Conservation (phyloP, 2,113 vertebrate species). For the Dasyornis broadbenti region DNA sequence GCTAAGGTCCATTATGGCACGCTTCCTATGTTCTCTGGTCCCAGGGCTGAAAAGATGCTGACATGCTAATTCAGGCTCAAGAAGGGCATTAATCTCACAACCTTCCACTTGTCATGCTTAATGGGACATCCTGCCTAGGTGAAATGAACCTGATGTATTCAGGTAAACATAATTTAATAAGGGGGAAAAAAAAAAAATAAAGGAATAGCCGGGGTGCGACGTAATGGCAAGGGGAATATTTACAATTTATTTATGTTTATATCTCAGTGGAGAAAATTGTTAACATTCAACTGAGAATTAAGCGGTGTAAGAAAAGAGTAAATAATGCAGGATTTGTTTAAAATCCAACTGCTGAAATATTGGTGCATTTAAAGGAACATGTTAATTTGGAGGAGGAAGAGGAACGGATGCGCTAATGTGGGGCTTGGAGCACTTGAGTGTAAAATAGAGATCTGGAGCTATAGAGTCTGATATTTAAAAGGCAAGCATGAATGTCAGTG, state of each 20-base stretch:
- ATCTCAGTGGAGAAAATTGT: not conserved
- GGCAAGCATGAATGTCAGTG: constrained; percentile 77
- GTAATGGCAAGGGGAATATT: constrained; percentile 35
- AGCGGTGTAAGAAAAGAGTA: not conserved
- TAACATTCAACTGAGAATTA: not conserved
- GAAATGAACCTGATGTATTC: constrained; percentile 80
- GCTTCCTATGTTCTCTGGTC: constrained; percentile 65
- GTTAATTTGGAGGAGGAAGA: not conserved
- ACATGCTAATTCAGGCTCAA: constrained; percentile 77
- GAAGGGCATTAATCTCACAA: constrained; percentile 82
- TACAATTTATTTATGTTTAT: constrained; percentile 36
- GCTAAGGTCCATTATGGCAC: constrained; percentile 75
- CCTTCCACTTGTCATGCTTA: constrained; percentile 78
- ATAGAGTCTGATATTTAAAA: constrained; percentile 65
- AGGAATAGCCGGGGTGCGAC: constrained; percentile 29
- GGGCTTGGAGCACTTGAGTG: constrained; percentile 58
- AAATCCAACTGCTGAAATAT: not conserved
- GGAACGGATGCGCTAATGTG: constrained; percentile 32
- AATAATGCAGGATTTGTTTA: not conserved
- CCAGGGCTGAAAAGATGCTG: constrained; percentile 77
- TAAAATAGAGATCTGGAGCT: constrained; percentile 68
- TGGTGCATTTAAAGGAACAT: not conserved
- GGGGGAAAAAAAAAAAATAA: constrained; percentile 33
- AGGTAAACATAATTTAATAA: constrained; percentile 86
- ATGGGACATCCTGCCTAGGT: constrained; percentile 82